Base-by-base conservation (phyloP, 1,140 invertebrate species). In the Acromyrmex charruanus region DNA sequence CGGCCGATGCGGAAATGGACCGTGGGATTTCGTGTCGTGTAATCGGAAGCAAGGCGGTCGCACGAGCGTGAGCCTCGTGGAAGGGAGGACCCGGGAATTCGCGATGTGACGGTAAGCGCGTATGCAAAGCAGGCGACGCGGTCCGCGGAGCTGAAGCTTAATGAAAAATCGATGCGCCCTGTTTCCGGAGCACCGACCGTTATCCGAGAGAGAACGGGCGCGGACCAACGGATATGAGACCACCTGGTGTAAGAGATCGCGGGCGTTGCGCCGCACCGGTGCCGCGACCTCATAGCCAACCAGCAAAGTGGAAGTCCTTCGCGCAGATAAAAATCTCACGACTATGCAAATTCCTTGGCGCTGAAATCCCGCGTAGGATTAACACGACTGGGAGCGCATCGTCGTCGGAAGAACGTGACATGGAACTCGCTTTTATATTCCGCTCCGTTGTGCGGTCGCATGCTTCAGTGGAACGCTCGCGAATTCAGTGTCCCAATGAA, bases 341-440 rank as follows among this genome's bases (percentile, higher is more conserved):
- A 87, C 88, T 92, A 92, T 92, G 92, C 89, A 92, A 92, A 92
- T 92, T 91, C 85, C 89, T 72, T 65, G 71, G 44, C 39, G 86
- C 71, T 89, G 86, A 90, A 91, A 89, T 85, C 87, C 86, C 77
- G 59, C 53, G 85, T 71, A 86, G 91, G 89, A 92, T 92, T 91
- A 92, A 92, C 90, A 91, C 72, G 61, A 68, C 25, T 44, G 4
- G 35, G 53, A 58, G 16, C 25, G 18, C 79, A 39, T 58, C n/a
- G 65, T 14, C 79, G 61, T 58, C n/a, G 51, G 16, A n/a, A 21
- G 53, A 31, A 31, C 51, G 39, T n/a, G 55, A 18, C 44, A 5
- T 16, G 49, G 31, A 55, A 58, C 59, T 71, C 72, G 55, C 55
- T 65, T 39, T 88, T 87, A 82, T 79, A 84, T 85, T 61, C 35